Conservation (phyloP, 2,113 vertebrate genomes). For the Chionomys nivalis region DNA sequence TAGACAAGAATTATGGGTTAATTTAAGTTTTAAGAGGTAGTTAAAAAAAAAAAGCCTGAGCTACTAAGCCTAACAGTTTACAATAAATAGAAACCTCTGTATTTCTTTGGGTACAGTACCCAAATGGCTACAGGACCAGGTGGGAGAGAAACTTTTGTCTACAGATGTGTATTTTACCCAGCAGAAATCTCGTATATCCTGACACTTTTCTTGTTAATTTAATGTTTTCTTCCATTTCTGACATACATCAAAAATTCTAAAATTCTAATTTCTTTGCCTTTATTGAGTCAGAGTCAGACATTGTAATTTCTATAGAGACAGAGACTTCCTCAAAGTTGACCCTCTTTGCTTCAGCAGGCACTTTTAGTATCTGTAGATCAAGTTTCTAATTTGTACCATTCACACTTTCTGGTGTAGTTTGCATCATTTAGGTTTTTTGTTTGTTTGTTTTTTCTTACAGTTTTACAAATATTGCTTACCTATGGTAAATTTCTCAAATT, state of each 20-base stretch:
- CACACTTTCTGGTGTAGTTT: not conserved
- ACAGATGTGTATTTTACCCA: not conserved
- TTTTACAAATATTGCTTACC: not conserved
- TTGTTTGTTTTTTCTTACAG: not conserved
- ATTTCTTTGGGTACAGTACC: too few species aligned
- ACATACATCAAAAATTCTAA: not conserved
- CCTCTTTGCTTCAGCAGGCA: not conserved
- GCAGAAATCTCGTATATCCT: not conserved
- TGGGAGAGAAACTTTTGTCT: not conserved
- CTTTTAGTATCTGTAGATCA: not conserved
- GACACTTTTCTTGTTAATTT: not conserved
- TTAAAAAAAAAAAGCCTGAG: too few species aligned
- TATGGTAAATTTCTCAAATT: not conserved
- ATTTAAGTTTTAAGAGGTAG: too few species aligned
- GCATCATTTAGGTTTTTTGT: not conserved
- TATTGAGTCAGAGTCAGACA: not conserved
- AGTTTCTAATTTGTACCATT: not conserved
- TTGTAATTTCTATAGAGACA: not conserved
- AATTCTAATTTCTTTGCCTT: not conserved
- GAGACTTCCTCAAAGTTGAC: not conserved
- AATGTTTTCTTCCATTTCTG: not conserved
- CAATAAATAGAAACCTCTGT: too few species aligned
- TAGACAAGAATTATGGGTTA: too few species aligned
- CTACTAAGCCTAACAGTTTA: too few species aligned
- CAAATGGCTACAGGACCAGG: too few species aligned